Percentiles rank a stretch among this genome's conserved stretches.
Evolutionary conservation across 2,113 vertebrate genomes (phyloP).

Genomic region (Chiloscyllium plagiosum): DNA sequence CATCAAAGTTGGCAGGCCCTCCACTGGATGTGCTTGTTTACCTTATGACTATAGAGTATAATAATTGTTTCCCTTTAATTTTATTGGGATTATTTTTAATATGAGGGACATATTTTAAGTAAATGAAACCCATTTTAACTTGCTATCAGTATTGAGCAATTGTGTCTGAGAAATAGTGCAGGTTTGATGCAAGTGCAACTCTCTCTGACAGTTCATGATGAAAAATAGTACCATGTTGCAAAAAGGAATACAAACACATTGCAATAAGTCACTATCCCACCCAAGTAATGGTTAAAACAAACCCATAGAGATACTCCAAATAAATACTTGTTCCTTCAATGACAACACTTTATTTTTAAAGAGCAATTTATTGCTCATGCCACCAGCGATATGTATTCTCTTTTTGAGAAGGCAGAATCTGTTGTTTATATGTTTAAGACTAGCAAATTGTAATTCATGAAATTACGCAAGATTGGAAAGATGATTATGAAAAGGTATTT

Average conservation of each 20-base stretch:
- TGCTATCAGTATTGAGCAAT: neutral
- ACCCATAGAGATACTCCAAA: neutral
- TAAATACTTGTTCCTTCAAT: neutral
- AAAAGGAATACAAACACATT: neutral
- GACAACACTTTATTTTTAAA: neutral
- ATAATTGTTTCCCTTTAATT: neutral
- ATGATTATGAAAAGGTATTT: neutral
- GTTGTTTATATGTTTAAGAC: neutral
- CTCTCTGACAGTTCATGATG: neutral
- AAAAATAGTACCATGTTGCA: neutral
- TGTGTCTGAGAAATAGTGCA: neutral
- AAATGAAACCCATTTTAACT: neutral
- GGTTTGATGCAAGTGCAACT: neutral
- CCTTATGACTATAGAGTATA: neutral
- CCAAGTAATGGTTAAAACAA: neutral
- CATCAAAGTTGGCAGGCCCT: too few relatives aligned
- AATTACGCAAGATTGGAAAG: neutral
- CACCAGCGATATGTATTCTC: neutral
- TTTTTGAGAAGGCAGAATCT: neutral
- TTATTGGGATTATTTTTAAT: neutral
- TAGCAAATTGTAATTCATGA: neutral
- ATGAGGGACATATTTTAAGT: neutral
- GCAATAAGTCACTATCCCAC: neutral
- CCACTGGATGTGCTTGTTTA: too few relatives aligned
- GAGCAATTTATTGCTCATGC: neutral